phyloP scores from a whole-genome alignment of 2,113 vertebrate species.

The Bombycilla garrulus region DNA sequence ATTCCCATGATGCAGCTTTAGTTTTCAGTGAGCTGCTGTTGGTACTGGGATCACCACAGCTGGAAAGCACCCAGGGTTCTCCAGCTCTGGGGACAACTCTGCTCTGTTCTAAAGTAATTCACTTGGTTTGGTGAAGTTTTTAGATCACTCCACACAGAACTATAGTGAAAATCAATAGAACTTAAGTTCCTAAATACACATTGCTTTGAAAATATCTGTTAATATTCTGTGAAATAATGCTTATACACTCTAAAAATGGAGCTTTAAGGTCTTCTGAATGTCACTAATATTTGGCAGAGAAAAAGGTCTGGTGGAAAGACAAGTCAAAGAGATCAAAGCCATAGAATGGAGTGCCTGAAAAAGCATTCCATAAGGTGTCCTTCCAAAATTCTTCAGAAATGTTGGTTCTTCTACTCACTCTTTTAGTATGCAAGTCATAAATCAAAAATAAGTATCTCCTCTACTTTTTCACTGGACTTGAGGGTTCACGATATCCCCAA shows the following conservation, averaged over 20 bases:
- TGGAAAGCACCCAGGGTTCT: neutral
- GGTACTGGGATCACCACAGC: neutral
- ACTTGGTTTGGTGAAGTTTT: neutral
- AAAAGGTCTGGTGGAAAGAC: neutral
- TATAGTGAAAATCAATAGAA: constrained; percentile 6
- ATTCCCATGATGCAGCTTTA: neutral
- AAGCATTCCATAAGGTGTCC: neutral
- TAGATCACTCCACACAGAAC: neutral
- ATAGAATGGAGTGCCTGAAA: neutral
- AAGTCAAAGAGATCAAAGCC: neutral
- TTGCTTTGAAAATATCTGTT: neutral
- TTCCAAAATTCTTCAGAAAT: neutral
- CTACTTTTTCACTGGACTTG: neutral
- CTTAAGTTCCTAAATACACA: neutral
- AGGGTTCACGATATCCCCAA: neutral
- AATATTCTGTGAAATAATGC: neutral
- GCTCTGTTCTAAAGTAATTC: neutral
- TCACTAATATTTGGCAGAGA: neutral
- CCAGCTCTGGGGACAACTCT: neutral
- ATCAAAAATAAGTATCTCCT: neutral
- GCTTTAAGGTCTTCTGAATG: neutral
- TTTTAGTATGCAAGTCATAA: neutral
- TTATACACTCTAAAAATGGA: neutral
- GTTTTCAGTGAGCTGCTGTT: neutral
- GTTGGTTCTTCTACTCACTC: neutral